Base-by-base conservation (phyloP, 2,113 vertebrate genomes). In the Myrmecobius fasciatus region DNA sequence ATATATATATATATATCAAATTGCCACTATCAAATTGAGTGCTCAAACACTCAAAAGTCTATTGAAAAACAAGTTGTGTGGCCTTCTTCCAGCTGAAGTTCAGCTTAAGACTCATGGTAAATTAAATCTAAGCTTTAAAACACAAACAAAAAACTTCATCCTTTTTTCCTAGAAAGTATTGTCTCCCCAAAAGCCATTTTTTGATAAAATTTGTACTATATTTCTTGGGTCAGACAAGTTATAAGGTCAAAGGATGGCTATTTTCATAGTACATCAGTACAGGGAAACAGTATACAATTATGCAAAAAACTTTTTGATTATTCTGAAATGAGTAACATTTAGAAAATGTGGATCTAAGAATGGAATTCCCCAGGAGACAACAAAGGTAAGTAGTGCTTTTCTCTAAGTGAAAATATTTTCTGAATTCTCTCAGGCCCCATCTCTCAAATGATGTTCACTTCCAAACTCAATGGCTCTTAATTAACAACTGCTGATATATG, bases 281-380 rank as follows among this genome's bases (percentile, higher is more conserved):
- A 83, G 20, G 14, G 20, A 83, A 43, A 43, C 5, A n/a, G 53
- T 6, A 54, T 9, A 31, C 9, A 53, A 24, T 53, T 52, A 52
- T 47, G 43, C 22, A 75, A 93, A 36, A 12, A 12, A 25, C 17
- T 25, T 28, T 91, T 60, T 91, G 54, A 43, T 8, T 75, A 75
- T 51, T 75, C 7, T 12, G 75, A 91, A 52, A 56, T 49, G 25
- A 51, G 54, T 56, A 56, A 83, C 83, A 5, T 75, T 25, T 53
- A 83, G 25, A 94, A 88, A 49, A 60, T 5, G 0, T 89, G 6
- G 26, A 89, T 48, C 92, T 43, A 92, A 48, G 83, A 94, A 5
- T 9, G 10, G 56, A 89, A 89, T 48, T 56, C 53, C 90, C 89
- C 54, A 94, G 49, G 94, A 60, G 51, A 48, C 88, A 94, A 43